Evolutionary conservation across 2,113 vertebrate species (phyloP), one percentile per base, ranked within the genome.

Genomic region (Megaceryle torquata): DNA sequence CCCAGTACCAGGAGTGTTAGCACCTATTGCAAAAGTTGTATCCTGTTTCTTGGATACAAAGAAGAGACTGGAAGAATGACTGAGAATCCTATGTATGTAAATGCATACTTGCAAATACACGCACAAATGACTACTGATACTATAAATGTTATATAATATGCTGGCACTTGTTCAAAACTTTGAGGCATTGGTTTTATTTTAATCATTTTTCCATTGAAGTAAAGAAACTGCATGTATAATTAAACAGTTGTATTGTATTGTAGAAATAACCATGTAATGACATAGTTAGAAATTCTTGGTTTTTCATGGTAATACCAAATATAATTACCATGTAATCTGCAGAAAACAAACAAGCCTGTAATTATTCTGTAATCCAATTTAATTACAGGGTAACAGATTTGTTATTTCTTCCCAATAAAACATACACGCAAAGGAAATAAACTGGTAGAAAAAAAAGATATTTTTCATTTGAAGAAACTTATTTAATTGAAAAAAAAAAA

Each of bases 271-370:
- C 98, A 98, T 98, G 98, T 98, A 98, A 98, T 98, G 96, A 97
- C 97, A 98, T 97, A 95, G 96, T 97, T 97, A 96, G 95, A 98
- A 98, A 97, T 98, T 98, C 97, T 97, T 98, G 97, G 95, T 98
- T 98, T 98, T 98, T 98, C 98, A 97, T 98, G 98, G 98, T 95
- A 98, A 97, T 95, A 95, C 93, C 95, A 98, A 97, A 95, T 96
- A 97, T 98, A 98, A 98, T 98, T 98, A 97, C 97, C 98, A 97
- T 98, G 98, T 98, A 98, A 98, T 98, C 97, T 98, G 96, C 96
- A 56, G 97, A 98, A 97, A 97, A 96, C 95, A 98, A 98, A 98
- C 97, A 98, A 96, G 95, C 94, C 93, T 97, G 96, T 98, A 98
- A 98, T 98, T 98, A 97, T 98, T 98, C 97, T 88, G 76, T 98